A percentile compares a stretch with the other conserved stretches of the same genome.
phyloP scores from a whole-genome alignment of 2,888 invertebrate species.

The Cistogaster globosa region DNA sequence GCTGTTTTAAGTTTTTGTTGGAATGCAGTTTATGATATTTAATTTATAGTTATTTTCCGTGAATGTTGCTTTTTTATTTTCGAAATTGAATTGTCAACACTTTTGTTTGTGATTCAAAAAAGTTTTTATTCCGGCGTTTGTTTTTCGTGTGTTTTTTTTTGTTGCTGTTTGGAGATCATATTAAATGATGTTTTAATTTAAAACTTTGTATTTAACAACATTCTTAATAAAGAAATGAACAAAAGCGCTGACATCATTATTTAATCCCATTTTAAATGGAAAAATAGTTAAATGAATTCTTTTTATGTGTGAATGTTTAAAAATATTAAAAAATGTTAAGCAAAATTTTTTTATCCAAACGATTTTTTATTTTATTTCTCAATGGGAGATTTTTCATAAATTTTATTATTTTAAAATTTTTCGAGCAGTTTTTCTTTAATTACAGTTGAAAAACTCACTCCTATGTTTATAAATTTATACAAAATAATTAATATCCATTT shows the following conservation, averaged over 20 bases:
- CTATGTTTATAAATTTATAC: constrained; percentile 19
- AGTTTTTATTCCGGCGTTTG: constrained; percentile 12
- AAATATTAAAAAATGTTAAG: too few relatives aligned
- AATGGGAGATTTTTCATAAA: not conserved
- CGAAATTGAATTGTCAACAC: constrained; percentile 48
- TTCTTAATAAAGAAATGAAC: constrained; percentile 17
- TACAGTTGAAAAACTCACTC: not conserved
- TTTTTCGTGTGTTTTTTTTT: not conserved
- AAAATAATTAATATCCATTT: not conserved
- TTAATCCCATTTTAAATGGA: constrained; percentile 13
- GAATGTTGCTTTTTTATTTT: constrained; percentile 17
- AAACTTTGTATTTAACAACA: constrained; percentile 26
- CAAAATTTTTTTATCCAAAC: too few relatives aligned
- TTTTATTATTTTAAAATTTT: not conserved
- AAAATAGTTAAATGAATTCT: not conserved
- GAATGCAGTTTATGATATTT: constrained; percentile 39
- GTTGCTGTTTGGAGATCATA: not conserved
- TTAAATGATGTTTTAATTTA: constrained; percentile 47
- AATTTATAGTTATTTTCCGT: constrained; percentile 31
- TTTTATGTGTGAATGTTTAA: not conserved
- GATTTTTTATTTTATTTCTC: not conserved
- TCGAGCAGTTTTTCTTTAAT: not conserved
- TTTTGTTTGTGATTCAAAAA: constrained; percentile 49
- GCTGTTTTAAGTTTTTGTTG: constrained; percentile 23
- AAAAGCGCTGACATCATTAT: constrained; percentile 26